Evolutionary conservation across 2,888 invertebrate species (phyloP).

Genomic region (Frankliniella intonsa): DNA sequence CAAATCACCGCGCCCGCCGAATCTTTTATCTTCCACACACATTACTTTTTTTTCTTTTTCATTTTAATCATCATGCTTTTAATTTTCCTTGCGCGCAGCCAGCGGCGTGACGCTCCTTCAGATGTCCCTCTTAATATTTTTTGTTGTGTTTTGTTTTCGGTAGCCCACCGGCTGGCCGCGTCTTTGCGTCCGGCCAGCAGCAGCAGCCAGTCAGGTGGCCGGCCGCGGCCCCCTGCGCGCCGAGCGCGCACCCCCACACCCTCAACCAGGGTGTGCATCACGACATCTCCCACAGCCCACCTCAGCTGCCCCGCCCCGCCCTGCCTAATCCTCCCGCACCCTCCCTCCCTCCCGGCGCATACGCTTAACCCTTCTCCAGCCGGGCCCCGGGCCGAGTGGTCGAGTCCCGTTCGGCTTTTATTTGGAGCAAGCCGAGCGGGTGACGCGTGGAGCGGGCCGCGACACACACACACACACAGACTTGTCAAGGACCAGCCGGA

Average conservation of each 20-base stretch:
- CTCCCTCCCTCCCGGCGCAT: conserved; percentile 2
- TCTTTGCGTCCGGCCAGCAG: neutral
- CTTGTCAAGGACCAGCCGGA: neutral
- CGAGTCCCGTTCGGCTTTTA: neutral
- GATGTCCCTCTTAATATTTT: neutral
- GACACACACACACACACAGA: neutral
- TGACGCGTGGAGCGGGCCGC: neutral
- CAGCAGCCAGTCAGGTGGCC: neutral
- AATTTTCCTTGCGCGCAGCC: neutral
- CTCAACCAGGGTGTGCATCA: no score
- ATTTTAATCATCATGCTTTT: neutral
- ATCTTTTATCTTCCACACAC: no score
- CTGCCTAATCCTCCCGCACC: neutral
- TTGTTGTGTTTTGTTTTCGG: no score
- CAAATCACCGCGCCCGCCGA: neutral
- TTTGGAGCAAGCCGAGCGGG: conserved; percentile 9
- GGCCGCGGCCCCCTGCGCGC: neutral
- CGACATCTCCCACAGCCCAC: neutral
- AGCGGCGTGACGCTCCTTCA: neutral
- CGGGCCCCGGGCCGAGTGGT: neutral
- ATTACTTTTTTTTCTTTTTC: neutral
- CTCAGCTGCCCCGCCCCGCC: neutral
- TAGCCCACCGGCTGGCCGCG: neutral
- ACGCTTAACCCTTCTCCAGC: conserved; percentile 15
- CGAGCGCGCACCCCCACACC: neutral